Evolutionary conservation across 1,140 invertebrate genomes (phyloP), one percentile per base, ranked within the genome.

Genomic region (Drosophila takahashii): DNA sequence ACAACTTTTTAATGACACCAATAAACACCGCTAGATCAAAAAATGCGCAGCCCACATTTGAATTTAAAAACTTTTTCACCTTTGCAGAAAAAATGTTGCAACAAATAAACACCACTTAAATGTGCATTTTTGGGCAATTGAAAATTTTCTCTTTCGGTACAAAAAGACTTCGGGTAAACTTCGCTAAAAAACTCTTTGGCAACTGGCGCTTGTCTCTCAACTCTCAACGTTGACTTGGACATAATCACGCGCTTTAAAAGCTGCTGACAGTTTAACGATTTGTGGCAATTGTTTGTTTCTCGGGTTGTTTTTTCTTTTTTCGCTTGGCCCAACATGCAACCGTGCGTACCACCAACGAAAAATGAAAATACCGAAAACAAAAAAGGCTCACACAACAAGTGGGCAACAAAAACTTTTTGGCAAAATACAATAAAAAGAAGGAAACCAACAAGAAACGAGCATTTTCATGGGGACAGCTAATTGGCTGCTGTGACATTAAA

Each of bases 231-330:
- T 76, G 45, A 73, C 83, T 87, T 59, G 75, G 83, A 86, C 83
- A 86, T 86, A 86, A 86, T 86, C 83, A 83, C 84, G 83, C 84
- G 79, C 79, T 90, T 83, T 90, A 81, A 86, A 77, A 75, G 75
- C 81, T 87, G 86, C 81, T 90, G 86, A 90, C 86, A 90, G 81
- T 83, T 90, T 90, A 90, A 90, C 86, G 86, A 90, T 90, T 90
- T 90, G 86, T 81, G 86, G 76, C 74, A 71, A 90, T 86, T 81
- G 86, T 87, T 87, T 90, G 76, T 87, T 89, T 70, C 47, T 56
- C 66, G 44, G 58, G 60, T 26, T 84, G 62, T 41, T 52, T 48
- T 53, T 51, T 57, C 57, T 75, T 77, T 65, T 71, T 67, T 72
- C 54, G n/a, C 66, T 44, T 47, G 51, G 39, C 29, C 27, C 69